Conservation (phyloP, 2,797 vertebrate species). For the Pelodytes ibericus region DNA sequence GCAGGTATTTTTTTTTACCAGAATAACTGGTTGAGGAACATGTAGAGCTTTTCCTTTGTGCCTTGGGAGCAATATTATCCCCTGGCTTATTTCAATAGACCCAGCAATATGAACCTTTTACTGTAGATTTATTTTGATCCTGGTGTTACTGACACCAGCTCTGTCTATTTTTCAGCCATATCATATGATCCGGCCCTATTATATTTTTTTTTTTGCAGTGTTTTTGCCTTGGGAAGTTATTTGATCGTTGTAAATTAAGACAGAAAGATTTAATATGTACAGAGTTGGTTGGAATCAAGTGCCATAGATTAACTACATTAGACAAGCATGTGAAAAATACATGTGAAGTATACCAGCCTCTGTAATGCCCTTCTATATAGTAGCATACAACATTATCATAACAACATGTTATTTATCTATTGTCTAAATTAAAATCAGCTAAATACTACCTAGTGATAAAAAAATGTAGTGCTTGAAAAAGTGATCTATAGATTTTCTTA, state of each 20-base stretch:
- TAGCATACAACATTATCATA: too few species aligned
- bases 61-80: background rate
- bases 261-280: constrained; percentile 37
- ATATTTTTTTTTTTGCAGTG: constrained; percentile 8
- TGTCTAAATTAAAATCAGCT: too few species aligned
- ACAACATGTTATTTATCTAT: too few species aligned
- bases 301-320: background rate
- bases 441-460: too few species aligned
- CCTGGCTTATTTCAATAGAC: constrained; percentile 2
- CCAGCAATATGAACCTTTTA: constrained; percentile 12
- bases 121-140: constrained; percentile 16
- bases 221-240: constrained; percentile 4
- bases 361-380: too few species aligned
- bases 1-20: background rate
- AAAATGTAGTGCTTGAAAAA: too few species aligned
- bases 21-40: constrained; percentile 14
- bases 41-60: background rate
- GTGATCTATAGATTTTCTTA: too few species aligned
- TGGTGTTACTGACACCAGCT: background rate
- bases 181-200: constrained; percentile 9
- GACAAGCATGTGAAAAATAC: too few species aligned
- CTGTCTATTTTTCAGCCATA: background rate
- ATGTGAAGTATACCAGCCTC: too few species aligned
- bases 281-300: constrained; percentile 1
- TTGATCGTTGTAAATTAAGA: constrained; percentile 25